Evolutionary conservation across 2,888 invertebrate genomes (phyloP).

Genomic region (Empis livida): DNA sequence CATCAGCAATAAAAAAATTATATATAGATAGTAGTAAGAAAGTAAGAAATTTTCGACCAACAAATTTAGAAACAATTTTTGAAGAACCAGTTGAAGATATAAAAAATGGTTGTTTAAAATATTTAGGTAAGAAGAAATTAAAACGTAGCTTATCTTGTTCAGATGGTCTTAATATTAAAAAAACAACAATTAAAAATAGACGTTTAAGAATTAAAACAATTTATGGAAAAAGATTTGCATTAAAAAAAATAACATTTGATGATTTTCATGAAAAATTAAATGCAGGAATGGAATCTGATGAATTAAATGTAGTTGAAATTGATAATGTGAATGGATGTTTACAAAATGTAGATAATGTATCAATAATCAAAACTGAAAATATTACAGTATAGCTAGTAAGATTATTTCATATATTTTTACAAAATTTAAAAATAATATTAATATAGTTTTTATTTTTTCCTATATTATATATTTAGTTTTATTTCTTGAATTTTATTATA

Average conservation of each 20-base stretch:
- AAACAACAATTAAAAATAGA: conserved; percentile 25
- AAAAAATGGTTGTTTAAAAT: conserved; percentile 16
- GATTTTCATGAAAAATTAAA: conserved; percentile 28
- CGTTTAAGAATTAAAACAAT: conserved; percentile 28
- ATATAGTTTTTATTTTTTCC: too few relatives aligned
- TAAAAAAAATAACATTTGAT: conserved; percentile 26
- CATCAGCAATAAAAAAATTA: conserved; percentile 23
- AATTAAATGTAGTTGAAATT: too few relatives aligned
- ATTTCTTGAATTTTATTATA: too few relatives aligned
- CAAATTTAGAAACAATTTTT: conserved; percentile 29
- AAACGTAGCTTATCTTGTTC: conserved; percentile 24
- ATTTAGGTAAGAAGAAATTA: conserved; percentile 25
- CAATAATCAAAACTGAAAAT: too few relatives aligned
- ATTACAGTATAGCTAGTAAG: too few relatives aligned
- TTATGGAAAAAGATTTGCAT: conserved; percentile 23
- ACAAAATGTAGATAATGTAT: too few relatives aligned
- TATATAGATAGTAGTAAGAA: conserved; percentile 23
- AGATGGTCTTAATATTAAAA: conserved; percentile 26
- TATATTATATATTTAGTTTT: too few relatives aligned
- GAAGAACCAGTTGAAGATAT: conserved; percentile 22
- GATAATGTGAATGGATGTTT: too few relatives aligned
- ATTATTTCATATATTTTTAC: too few relatives aligned
- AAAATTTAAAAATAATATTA: too few relatives aligned
- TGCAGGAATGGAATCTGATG: conserved; percentile 19
- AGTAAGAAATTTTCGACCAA: conserved; percentile 25